Evolutionary conservation across 2,888 invertebrate species (phyloP).

Genomic region (Diachrysia chrysitis): DNA sequence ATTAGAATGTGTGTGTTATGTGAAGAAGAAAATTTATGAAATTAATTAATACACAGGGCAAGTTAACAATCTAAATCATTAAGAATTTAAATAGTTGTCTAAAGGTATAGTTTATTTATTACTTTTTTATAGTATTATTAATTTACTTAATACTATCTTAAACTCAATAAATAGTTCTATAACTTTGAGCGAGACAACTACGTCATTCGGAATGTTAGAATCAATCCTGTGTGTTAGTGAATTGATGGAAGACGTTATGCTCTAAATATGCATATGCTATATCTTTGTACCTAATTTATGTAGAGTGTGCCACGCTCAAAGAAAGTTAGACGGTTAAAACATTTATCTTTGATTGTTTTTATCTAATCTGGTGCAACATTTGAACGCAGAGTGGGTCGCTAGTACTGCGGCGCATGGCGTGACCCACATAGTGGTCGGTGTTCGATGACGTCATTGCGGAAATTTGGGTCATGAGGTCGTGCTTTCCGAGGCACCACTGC

Average conservation of each 20-base stretch:
- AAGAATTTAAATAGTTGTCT: too few relatives aligned
- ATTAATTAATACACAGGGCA: too few relatives aligned
- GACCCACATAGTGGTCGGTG: slow-evolving; percentile 80
- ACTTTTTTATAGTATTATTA: too few relatives aligned
- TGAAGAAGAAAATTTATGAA: too few relatives aligned
- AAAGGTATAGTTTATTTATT: too few relatives aligned
- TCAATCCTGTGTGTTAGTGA: slow-evolving; percentile 36
- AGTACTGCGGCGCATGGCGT: slow-evolving; percentile 66
- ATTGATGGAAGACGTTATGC: slow-evolving; percentile 14
- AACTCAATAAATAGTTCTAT: slow-evolving; percentile 6
- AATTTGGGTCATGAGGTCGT: slow-evolving; percentile 86
- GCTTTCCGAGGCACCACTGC: slow-evolving; percentile 66
- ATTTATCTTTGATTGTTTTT: slow-evolving; percentile 44
- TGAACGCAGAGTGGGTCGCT: slow-evolving; percentile 62
- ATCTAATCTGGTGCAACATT: slow-evolving; percentile 62
- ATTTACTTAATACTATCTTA: not conserved
- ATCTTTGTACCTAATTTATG: slow-evolving; percentile 14
- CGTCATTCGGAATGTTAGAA: slow-evolving; percentile 30
- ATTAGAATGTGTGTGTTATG: too few relatives aligned
- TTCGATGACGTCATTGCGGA: slow-evolving; percentile 83
- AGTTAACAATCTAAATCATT: too few relatives aligned
- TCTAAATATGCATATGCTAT: slow-evolving; percentile 24
- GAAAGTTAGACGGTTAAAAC: slow-evolving; percentile 42
- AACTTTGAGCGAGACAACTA: slow-evolving; percentile 24
- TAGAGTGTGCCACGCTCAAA: slow-evolving; percentile 17